Conservation (phyloP, 1,140 invertebrate species). For the Zaprionus kolodkinae region DNA sequence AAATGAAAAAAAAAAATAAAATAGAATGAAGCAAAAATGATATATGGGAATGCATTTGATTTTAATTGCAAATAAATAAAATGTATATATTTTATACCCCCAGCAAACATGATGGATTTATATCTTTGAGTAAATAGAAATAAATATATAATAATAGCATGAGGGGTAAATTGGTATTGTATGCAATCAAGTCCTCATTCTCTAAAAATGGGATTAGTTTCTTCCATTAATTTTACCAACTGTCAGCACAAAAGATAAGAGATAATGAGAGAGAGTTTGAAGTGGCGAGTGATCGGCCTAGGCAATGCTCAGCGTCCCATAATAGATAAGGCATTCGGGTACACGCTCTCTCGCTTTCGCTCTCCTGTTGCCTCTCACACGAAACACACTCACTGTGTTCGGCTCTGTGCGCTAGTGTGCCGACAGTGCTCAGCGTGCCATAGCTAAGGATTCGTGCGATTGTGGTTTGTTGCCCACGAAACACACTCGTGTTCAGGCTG, state of each 20-base stretch:
- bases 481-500: too few relatives aligned
- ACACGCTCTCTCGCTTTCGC: background rate
- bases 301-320: background rate
- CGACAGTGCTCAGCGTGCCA: too few relatives aligned
- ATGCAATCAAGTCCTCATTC: background rate
- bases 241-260: background rate
- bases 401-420: too few relatives aligned
- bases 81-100: constrained; percentile 3
- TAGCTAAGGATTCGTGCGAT: too few relatives aligned
- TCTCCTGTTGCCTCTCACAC: background rate
- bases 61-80: constrained; percentile 1
- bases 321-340: background rate
- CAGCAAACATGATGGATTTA: background rate
- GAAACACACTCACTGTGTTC: too few relatives aligned
- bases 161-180: background rate
- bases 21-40: constrained; percentile 33
- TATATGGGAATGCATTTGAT: constrained; percentile 2
- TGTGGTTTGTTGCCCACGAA: too few relatives aligned
- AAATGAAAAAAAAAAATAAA: constrained; percentile 59
- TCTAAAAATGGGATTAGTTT: background rate
- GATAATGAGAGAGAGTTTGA: background rate
- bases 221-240: background rate
- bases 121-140: background rate
- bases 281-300: background rate
- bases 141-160: background rate